Conservation (phyloP, 2,797 vertebrate genomes). For the Xiphophorus birchmanni region DNA sequence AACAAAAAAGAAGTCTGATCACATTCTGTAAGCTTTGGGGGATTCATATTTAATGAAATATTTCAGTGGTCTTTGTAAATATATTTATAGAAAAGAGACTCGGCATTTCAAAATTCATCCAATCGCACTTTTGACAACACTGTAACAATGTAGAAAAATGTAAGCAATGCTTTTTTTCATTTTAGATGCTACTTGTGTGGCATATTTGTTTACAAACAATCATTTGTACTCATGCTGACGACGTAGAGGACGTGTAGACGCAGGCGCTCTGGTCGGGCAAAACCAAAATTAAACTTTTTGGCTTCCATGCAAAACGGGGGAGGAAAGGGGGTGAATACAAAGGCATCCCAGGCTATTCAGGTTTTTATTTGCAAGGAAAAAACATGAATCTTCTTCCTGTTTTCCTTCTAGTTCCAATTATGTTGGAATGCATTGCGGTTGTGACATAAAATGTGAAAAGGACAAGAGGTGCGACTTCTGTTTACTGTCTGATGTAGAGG, state of each 20-base stretch:
- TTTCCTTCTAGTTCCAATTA: not conserved
- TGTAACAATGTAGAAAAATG: too few species aligned
- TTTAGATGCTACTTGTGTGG: too few species aligned
- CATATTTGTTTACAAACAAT: too few species aligned
- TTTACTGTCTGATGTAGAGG: not conserved
- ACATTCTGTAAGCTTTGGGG: not conserved
- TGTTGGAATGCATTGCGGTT: not conserved
- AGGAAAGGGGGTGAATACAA: not conserved
- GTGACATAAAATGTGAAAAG: not conserved
- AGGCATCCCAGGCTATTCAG: not conserved
- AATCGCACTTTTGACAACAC: too few species aligned
- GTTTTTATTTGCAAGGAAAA: not conserved
- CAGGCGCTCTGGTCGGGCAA: not conserved
- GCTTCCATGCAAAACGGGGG: not conserved
- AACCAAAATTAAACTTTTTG: not conserved
- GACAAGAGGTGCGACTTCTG: not conserved
- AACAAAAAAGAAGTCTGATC: constrained; percentile 10
- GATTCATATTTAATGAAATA: not conserved
- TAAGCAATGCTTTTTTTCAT: too few species aligned
- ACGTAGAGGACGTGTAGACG: too few species aligned
- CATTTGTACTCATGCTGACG: too few species aligned
- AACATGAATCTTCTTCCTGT: not conserved
- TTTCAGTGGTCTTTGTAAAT: not conserved
- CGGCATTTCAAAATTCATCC: not conserved
- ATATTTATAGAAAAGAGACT: not conserved